phyloP scores from a whole-genome alignment of 2,888 invertebrate species.

The Seira ritae region DNA sequence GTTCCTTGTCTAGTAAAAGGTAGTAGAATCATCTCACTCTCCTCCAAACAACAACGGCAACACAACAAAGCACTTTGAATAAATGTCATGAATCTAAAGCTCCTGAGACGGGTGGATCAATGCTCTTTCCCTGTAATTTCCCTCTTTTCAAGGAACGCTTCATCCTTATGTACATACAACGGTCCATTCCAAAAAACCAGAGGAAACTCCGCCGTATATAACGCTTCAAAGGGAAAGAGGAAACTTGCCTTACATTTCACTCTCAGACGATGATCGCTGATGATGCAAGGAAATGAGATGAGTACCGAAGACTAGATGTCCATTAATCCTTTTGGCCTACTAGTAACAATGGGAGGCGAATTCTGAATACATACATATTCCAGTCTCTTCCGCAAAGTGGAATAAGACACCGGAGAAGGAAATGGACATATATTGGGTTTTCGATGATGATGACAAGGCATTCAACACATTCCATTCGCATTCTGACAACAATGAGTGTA shows the following conservation, averaged over 20 bases:
- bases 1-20: background rate
- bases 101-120: conserved; percentile 3
- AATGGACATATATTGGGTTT: background rate
- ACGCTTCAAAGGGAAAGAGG: no score
- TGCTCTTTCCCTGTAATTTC: conserved; percentile 8
- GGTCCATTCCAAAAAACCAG: no score
- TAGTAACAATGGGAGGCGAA: no score
- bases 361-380: no score
- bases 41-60: conserved; percentile 9
- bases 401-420: background rate
- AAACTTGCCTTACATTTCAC: no score
- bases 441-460: conserved; percentile 5
- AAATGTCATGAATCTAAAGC: conserved; percentile 18
- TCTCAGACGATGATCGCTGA: no score
- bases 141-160: background rate
- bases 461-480: background rate
- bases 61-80: conserved; percentile 47
- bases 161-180: no score
- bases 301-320: no score
- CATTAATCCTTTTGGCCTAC: no score
- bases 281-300: no score
- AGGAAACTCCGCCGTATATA: no score
- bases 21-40: background rate
- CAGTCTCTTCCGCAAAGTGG: no score
- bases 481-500: background rate